Percentiles rank a stretch among this genome's conserved stretches.
These are phyloP conservation scores for Danio aesculapii DNA, from an alignment of 2,797 vertebrate genomes.

Conservation along the genomic window DNA sequence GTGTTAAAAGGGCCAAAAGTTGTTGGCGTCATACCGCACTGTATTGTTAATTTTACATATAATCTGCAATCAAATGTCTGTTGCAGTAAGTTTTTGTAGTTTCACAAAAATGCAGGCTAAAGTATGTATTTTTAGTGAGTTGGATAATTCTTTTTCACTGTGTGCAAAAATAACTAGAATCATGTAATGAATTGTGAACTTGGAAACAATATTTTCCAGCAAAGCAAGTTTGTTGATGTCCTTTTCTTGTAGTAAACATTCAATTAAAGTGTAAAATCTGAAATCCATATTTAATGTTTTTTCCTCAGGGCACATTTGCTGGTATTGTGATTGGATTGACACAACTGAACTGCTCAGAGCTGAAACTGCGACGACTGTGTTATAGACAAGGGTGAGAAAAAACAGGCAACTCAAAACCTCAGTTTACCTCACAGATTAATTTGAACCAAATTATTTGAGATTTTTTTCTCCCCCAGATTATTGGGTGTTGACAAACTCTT, in stretches of 20 bases:
- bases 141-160: no score
- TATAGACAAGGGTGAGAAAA: constrained; percentile 92
- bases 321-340: constrained; percentile 96
- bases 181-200: no score
- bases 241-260: not conserved
- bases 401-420: not conserved
- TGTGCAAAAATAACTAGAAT: no score
- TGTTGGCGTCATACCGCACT: no score
- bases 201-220: not conserved
- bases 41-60: no score
- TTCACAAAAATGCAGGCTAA: no score
- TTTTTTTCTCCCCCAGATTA: constrained; percentile 75
- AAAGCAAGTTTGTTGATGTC: not conserved
- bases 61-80: no score
- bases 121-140: no score
- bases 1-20: no score
- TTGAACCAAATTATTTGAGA: not conserved
- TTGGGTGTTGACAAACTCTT: constrained; percentile 96
- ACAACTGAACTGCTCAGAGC: constrained; percentile 95
- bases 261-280: not conserved
- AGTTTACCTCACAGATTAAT: not conserved
- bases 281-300: not conserved
- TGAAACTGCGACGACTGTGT: constrained; percentile 93
- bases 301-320: constrained; percentile 90
- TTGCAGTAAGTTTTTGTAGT: no score